Percentiles rank a stretch among this genome's conserved stretches.
Evolutionary conservation across 92 coral and sea anemone species (phyloP).

Genomic region (Parazoanthus darwini): DNA sequence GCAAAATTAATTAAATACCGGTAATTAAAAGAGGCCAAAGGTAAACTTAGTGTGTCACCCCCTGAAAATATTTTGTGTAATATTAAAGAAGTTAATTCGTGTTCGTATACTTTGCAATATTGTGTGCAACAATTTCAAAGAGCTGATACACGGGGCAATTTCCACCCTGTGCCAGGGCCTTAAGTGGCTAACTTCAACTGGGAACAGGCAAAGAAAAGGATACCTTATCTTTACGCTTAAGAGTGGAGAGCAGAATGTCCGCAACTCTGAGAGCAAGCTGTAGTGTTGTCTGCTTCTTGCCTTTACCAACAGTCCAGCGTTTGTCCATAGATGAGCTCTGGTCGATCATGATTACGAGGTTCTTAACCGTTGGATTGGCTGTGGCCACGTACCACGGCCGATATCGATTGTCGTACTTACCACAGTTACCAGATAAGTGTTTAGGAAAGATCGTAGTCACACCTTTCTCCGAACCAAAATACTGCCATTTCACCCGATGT

Average conservation of each 20-base stretch:
- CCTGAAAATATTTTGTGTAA: no score
- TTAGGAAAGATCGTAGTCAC: conserved; percentile 59
- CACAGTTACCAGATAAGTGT: conserved; percentile 36
- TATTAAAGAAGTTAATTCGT: no score
- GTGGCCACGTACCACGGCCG: conserved; percentile 86
- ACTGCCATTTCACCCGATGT: conserved; percentile 81
- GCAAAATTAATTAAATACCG: no score
- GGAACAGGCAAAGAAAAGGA: no score
- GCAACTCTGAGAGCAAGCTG: conserved; percentile 61
- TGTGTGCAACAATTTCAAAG: no score
- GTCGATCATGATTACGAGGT: conserved; percentile 75
- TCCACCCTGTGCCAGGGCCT: no score
- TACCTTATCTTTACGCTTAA: conserved; percentile 75
- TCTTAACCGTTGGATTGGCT: conserved; percentile 69
- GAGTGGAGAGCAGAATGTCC: conserved; percentile 51
- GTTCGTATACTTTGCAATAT: no score
- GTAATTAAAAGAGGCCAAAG: no score
- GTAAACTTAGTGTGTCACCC: no score
- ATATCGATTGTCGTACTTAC: conserved; percentile 67
- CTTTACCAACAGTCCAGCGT: conserved; percentile 31
- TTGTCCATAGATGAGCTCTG: conserved; percentile 76
- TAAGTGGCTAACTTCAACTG: no score
- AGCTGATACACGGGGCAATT: no score
- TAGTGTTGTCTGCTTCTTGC: conserved; percentile 43
- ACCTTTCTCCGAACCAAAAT: conserved; percentile 83